Evolutionary conservation across 2,797 vertebrate genomes (phyloP).

Genomic region (Epinephelus awoara): DNA sequence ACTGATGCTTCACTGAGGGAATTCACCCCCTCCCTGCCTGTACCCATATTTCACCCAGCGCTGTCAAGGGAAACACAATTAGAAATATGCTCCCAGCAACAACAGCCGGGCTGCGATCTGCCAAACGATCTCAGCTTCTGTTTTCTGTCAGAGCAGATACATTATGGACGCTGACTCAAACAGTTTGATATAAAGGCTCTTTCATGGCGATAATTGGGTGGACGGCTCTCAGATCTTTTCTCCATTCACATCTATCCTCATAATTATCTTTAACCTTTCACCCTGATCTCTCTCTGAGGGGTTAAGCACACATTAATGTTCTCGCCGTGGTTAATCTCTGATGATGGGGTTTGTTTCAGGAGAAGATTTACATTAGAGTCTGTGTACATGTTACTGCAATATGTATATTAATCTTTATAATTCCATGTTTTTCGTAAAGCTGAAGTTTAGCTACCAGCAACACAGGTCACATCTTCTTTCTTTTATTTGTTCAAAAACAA

Average conservation of each 20-base stretch:
- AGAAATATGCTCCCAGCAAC: slow-evolving; percentile 49
- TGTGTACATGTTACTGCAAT: no score
- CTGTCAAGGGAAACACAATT: slow-evolving; percentile 43
- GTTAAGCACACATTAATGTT: slow-evolving; percentile 24
- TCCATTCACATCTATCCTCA: slow-evolving; percentile 31
- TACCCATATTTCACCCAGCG: slow-evolving; percentile 37
- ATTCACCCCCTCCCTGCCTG: neutral
- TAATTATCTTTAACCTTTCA: slow-evolving; percentile 38
- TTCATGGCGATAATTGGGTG: slow-evolving; percentile 59
- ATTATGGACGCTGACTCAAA: slow-evolving; percentile 55
- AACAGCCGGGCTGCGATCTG: slow-evolving; percentile 36
- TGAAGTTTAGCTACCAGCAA: no score
- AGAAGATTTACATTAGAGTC: neutral
- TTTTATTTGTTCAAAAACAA: neutral
- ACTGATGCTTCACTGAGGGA: slow-evolving; percentile 53
- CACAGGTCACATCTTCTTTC: neutral
- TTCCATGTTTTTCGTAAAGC: no score
- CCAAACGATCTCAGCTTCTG: slow-evolving; percentile 37
- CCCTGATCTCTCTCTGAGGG: slow-evolving; percentile 1
- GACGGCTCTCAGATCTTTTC: slow-evolving; percentile 36
- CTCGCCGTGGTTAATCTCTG: neutral
- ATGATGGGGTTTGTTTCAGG: neutral
- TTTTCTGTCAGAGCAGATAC: slow-evolving; percentile 50
- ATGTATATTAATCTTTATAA: no score
- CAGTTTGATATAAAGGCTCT: slow-evolving; percentile 41